These are phyloP conservation scores for Oxygymnocypris stewartii DNA, from an alignment of 2,113 vertebrate genomes.

Conservation along the genomic window DNA sequence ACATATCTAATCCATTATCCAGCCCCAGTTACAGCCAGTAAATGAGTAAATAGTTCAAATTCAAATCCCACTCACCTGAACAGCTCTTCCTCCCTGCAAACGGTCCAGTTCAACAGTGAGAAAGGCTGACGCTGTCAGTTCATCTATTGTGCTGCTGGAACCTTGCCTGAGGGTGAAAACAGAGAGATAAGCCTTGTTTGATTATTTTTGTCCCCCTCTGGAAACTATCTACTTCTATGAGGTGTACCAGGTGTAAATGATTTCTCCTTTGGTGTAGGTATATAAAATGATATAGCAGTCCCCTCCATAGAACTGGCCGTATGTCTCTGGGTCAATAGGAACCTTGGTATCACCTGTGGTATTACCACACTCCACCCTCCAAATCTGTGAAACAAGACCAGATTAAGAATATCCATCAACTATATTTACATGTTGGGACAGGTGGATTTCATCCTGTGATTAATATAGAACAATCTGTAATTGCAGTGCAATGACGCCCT, in stretches of 20 bases:
- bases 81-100: slow-evolving; percentile 79
- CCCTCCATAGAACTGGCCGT: slow-evolving; percentile 88
- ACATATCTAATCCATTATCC: neutral
- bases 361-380: slow-evolving; percentile 85
- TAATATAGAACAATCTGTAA: neutral
- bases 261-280: slow-evolving; percentile 80
- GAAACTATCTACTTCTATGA: neutral
- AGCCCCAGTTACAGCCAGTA: neutral
- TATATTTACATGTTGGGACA: neutral
- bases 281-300: slow-evolving; percentile 94
- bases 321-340: slow-evolving; percentile 70
- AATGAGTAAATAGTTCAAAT: neutral
- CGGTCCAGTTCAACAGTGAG: slow-evolving; percentile 88
- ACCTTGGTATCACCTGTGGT: slow-evolving; percentile 61
- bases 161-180: slow-evolving; percentile 80
- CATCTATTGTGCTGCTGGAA: slow-evolving; percentile 78
- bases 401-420: slow-evolving; percentile 24
- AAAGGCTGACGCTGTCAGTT: slow-evolving; percentile 87
- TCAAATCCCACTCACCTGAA: slow-evolving; percentile 77
- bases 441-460: neutral
- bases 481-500: neutral
- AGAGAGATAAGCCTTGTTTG: neutral
- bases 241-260: slow-evolving; percentile 90
- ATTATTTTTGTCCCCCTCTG: neutral
- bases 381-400: slow-evolving; percentile 74